A percentile compares a stretch with the other conserved stretches of the same genome.
Conservation (phyloP, 2,113 vertebrate genomes). For the Eclectus roratus region DNA sequence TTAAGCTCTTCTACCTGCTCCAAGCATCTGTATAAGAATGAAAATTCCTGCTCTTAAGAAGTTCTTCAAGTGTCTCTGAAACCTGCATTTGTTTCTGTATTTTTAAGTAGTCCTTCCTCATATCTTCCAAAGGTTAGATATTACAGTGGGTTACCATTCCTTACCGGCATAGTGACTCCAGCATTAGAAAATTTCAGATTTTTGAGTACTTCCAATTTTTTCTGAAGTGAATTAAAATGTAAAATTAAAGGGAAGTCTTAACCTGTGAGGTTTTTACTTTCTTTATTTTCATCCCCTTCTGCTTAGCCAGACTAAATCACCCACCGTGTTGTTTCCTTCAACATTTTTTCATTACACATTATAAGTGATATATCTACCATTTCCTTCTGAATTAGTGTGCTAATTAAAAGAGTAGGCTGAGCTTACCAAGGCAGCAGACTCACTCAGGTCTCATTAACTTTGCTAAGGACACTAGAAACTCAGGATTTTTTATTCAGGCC, state of each 20-base stretch:
- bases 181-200: not conserved
- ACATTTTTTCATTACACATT: not conserved
- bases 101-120: not conserved
- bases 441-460: slow-evolving; percentile 27
- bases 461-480: not conserved
- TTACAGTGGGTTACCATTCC: not conserved
- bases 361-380: not conserved
- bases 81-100: not conserved
- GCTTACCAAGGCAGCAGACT: not conserved
- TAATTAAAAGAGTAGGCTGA: not conserved
- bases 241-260: not conserved
- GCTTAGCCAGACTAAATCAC: not conserved
- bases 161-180: not conserved
- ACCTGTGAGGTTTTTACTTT: not conserved
- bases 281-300: not conserved
- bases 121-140: not conserved
- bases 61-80: not conserved
- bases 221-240: not conserved
- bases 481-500: not conserved
- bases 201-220: not conserved
- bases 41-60: not conserved
- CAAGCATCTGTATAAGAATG: not conserved
- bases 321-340: not conserved
- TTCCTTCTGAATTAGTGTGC: not conserved
- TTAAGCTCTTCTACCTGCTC: not conserved